phyloP scores from a whole-genome alignment of 2,113 vertebrate genomes.

The Vicugna pacos region DNA sequence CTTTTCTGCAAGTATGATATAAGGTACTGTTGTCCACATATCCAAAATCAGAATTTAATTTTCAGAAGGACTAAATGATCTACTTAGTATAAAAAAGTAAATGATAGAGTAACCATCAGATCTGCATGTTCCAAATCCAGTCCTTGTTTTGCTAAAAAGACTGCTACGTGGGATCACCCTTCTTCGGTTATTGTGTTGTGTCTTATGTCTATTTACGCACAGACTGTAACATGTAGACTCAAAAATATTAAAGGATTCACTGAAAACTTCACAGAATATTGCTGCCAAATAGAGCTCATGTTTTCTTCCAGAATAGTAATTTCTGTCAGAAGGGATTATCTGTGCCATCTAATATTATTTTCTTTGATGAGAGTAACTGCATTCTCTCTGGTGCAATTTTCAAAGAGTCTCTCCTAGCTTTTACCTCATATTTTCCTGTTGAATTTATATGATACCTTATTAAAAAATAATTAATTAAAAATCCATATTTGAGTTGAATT shows the following conservation, averaged over 20 bases:
- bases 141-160: neutral
- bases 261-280: constrained; percentile 43
- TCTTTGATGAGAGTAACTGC: constrained; percentile 1
- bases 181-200: neutral
- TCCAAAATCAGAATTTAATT: neutral
- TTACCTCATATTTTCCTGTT: constrained; percentile 23
- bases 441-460: neutral
- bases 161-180: neutral
- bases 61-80: neutral
- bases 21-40: neutral
- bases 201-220: neutral
- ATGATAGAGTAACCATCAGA: neutral
- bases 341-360: neutral
- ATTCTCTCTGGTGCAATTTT: neutral
- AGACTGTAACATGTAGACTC: neutral
- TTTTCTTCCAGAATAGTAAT: constrained; percentile 49
- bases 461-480: constrained; percentile 58
- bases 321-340: neutral
- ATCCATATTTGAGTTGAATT: constrained; percentile 28
- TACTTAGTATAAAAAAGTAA: neutral
- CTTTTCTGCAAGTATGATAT: neutral
- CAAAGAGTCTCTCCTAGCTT: neutral
- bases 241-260: constrained; percentile 5
- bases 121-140: neutral
- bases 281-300: constrained; percentile 4